Base-by-base conservation (phyloP, 2,113 vertebrate genomes). In the Equus przewalskii region DNA sequence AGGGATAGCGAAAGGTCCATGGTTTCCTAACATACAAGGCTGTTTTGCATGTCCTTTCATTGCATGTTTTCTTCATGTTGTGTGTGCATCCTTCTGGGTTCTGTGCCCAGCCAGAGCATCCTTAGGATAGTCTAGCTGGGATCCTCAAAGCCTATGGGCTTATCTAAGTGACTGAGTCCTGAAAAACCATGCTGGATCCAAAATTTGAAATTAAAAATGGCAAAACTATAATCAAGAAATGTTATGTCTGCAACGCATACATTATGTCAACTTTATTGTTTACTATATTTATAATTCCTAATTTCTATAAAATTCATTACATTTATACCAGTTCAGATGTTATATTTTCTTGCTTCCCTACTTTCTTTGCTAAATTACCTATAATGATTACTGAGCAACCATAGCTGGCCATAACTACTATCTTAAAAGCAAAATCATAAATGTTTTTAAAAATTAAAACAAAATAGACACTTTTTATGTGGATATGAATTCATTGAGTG, bases 21-120 rank as follows among this genome's bases (percentile, higher is more conserved):
- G 41, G 13, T 8, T 65, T 79, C 46, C 28, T 60, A 8, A 65
- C 2, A 1, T 28, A 44, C 26, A 14, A 30, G 14, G 13, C 36
- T n/a, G 44, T 8, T 14, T 41, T 28, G 22, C 6, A 1, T 6
- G 5, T 44, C 41, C n/a, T 51, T 72, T 2, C 5, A 2, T 16
- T 13, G 15, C 2, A 24, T 0, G 0, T 28, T n/a, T 79, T 67
- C 65, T 58, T 41, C 6, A 4, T 30, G 30, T 13, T 36, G 1
- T 26, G 1, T 5, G 7, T 41, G 5, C 0, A 0, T 51, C 8
- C 28, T 11, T 46, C 58, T 6, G 0, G 30, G 26, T 33, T 70
- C 58, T 24, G 0, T 26, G 36, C 4, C 19, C 4, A 3, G 41
- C 58, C 19, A n/a, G 4, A 51, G 26, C 10, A 54, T 3, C 15